Percentiles rank a stretch among this genome's conserved stretches.
Conservation (phyloP, 1,140 invertebrate genomes). For the Drosophila sturtevanti region DNA sequence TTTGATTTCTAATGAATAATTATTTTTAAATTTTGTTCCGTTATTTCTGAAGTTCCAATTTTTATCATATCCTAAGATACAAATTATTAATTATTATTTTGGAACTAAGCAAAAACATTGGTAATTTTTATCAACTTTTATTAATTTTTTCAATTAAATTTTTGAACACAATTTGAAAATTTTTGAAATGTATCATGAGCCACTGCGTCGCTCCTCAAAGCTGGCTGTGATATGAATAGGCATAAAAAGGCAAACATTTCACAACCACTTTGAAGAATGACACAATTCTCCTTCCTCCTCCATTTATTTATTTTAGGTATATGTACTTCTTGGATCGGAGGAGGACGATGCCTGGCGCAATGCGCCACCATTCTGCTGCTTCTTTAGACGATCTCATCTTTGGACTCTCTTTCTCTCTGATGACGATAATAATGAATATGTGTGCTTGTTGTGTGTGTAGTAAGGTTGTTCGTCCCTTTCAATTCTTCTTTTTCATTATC, state of each 20-base stretch:
- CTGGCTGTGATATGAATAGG: conserved; percentile 93
- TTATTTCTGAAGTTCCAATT: no score
- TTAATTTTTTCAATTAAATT: conserved; percentile 3
- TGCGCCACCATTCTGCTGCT: neutral
- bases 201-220: conserved; percentile 90
- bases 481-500: conserved; percentile 15
- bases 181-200: conserved; percentile 48
- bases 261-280: conserved; percentile 89
- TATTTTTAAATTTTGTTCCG: no score
- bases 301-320: neutral
- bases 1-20: no score
- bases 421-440: neutral
- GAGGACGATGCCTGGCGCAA: neutral
- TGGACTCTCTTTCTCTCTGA: neutral
- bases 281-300: conserved; percentile 61
- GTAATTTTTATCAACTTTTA: conserved; percentile 32
- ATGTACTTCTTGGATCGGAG: neutral
- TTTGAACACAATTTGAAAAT: conserved; percentile 12
- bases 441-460: neutral
- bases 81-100: no score
- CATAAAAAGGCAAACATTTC: conserved; percentile 86
- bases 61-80: no score
- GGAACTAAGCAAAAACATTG: neutral
- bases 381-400: neutral
- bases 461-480: conserved; percentile 5